These are phyloP conservation scores for Drosophila orena DNA, from an alignment of 1,140 invertebrate genomes.

Conservation along the genomic window DNA sequence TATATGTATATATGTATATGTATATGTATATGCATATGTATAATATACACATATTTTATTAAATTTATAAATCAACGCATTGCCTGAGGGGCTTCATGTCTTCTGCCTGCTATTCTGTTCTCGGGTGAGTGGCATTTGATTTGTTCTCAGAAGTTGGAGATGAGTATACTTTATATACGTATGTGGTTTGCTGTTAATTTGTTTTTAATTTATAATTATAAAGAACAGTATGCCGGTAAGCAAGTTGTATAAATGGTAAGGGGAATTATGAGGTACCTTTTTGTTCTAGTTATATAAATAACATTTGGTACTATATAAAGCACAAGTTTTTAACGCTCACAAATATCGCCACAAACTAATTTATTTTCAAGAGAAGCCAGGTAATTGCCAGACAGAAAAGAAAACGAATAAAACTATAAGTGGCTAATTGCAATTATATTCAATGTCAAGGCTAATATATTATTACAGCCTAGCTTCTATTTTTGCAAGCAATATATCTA, in stretches of 20 bases:
- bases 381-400: not conserved
- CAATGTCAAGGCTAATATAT: constrained; percentile 7
- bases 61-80: constrained; percentile 31
- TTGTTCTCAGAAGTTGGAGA: constrained; percentile 3
- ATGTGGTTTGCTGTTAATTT: constrained; percentile 4
- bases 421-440: constrained; percentile 1
- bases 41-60: constrained; percentile 37
- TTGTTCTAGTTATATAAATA: not conserved
- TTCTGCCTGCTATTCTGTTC: constrained; percentile 19
- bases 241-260: constrained; percentile 6
- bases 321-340: not conserved
- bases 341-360: too few species aligned
- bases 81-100: constrained; percentile 17
- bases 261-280: constrained; percentile 1
- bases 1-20: too few species aligned
- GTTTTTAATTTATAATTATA: not conserved
- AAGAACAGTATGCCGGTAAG: not conserved
- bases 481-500: not conserved
- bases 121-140: constrained; percentile 30
- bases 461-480: not conserved
- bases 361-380: not conserved
- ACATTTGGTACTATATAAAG: not conserved
- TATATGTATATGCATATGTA: too few species aligned
- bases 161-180: constrained; percentile 13
- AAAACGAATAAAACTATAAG: not conserved